Evolutionary conservation across 2,113 vertebrate species (phyloP).

Genomic region (Hassar affinis): DNA sequence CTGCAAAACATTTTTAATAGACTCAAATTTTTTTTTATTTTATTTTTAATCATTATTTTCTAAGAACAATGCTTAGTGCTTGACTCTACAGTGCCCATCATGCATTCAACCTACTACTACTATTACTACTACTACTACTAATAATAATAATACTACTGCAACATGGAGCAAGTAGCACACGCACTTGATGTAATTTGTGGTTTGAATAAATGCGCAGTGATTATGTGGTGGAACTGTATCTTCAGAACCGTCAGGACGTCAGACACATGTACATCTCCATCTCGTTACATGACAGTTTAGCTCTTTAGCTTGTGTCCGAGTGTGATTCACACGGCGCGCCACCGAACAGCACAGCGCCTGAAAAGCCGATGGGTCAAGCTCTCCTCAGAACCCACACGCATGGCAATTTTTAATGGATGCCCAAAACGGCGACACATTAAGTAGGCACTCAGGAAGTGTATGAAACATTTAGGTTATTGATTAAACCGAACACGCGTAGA

Average conservation of each 20-base stretch:
- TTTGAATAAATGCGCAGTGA: background rate
- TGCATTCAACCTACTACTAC: background rate
- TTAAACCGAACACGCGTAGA: slow-evolving; percentile 41
- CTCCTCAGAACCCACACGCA: slow-evolving; percentile 32
- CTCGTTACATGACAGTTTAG: background rate
- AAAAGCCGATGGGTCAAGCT: slow-evolving; percentile 33
- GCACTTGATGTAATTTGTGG: background rate
- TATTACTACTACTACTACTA: too few species aligned
- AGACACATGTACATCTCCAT: background rate
- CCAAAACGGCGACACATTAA: slow-evolving; percentile 54
- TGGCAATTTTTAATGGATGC: slow-evolving; percentile 49
- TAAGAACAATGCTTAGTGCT: background rate
- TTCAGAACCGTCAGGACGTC: background rate
- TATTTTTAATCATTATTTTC: background rate
- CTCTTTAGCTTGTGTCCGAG: background rate
- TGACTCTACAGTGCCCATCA: background rate
- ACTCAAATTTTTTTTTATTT: too few species aligned
- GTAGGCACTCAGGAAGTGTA: slow-evolving; percentile 48
- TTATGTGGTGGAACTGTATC: background rate
- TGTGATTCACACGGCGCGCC: background rate
- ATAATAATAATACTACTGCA: background rate
- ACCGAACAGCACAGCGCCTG: background rate
- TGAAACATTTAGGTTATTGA: slow-evolving; percentile 52
- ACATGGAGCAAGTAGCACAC: background rate
- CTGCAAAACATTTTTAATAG: background rate